A percentile compares a stretch with the other conserved stretches of the same genome.
Evolutionary conservation across 2,888 invertebrate species (phyloP).

Genomic region (Microctonus brassicae): DNA sequence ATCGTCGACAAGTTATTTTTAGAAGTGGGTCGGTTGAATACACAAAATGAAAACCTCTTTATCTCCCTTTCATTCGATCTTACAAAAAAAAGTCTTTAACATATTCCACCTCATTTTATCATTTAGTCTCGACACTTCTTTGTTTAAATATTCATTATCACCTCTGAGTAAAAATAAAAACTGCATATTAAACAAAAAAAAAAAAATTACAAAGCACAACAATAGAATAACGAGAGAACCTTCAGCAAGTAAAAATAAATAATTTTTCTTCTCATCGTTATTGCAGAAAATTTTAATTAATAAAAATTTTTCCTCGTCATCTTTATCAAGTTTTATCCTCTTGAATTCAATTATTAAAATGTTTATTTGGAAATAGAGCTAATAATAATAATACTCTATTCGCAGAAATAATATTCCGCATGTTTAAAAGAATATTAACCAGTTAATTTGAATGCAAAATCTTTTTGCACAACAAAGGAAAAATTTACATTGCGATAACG

Average conservation of each 20-base stretch:
- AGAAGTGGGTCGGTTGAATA: neutral
- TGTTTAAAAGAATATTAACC: constrained; percentile 13
- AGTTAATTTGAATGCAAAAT: constrained; percentile 6
- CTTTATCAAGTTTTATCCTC: no score
- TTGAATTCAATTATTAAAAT: no score
- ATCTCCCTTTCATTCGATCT: neutral
- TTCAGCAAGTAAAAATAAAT: no score
- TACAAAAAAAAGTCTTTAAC: neutral
- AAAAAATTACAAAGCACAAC: no score
- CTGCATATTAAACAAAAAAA: neutral
- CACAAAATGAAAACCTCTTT: neutral
- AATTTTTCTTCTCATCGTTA: no score
- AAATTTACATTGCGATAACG: neutral
- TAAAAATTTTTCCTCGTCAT: no score
- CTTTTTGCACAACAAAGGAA: neutral
- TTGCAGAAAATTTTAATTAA: no score
- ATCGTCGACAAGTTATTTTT: neutral
- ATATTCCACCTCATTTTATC: neutral
- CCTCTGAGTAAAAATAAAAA: neutral
- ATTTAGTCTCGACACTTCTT: neutral
- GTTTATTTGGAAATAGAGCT: neutral
- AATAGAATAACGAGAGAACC: no score
- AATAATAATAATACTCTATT: neutral
- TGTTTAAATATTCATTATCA: neutral
- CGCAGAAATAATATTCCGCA: neutral